Evolutionary conservation across 23 tunicate species (phyloP), one percentile per base, ranked within the genome.

Genomic region (Halocynthia aurantium): DNA sequence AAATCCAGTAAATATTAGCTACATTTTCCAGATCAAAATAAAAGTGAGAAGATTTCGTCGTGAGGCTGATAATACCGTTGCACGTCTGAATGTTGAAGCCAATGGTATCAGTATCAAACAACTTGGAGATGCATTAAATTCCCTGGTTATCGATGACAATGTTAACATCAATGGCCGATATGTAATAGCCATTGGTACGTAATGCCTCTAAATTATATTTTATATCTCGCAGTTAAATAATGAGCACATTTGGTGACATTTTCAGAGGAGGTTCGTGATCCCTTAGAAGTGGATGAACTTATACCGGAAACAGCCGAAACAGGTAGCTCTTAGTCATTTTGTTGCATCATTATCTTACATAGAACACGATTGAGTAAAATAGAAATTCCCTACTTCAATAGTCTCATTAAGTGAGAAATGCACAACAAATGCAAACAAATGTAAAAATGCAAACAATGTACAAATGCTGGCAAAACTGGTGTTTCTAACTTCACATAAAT

Each of bases 141-240:
- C 15, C 0, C 19, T 65, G 19, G 70, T 65, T 15, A 65, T 15
- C 31, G 70, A 65, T 65, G 70, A 65, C 70, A 49, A 65, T 65
- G 70, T 65, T 15, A 15, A 15, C 9, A 65, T 65, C 19, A 65
- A 65, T 65, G 70, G 19, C 22, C 22, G 19, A 9, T 9, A 9
- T 8, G 31, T 65, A 40, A 0, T 15, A 0, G 22, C 70, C 9
- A 65, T 65, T 10, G 70, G 70, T 65, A 20, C 22, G 70, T 65
- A 1, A n/a, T 58, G 63, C 63, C 63, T 58, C 15, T 58, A n/a
- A 58, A 58, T 31, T 13, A 58, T 58, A 58, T 13, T 58, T 13
- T 58, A 13, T 58, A 13, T 58, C n/a, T 13, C 4, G 15, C n/a
- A 58, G 63, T 13, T 58, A 58, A 13, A 58, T 13, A 58, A 58